Evolutionary conservation across 2,797 vertebrate genomes (phyloP).

Genomic region (Sitta carolinensis): DNA sequence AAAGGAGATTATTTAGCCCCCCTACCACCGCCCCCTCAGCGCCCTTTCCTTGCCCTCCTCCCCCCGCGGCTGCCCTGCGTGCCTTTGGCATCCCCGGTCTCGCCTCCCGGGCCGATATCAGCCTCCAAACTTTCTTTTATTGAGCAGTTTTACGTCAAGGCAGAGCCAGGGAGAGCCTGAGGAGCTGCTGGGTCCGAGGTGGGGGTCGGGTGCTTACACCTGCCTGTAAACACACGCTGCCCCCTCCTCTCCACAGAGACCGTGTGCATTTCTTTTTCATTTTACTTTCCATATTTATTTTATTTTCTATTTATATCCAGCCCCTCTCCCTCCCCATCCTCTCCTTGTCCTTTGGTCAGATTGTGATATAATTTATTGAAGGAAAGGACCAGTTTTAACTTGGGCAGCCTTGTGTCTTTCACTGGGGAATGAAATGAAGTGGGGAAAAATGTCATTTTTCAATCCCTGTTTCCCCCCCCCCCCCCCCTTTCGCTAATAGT

Average conservation of each 20-base stretch:
- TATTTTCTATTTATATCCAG: conserved; percentile 41
- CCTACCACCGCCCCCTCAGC: not conserved
- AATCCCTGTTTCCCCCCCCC: not conserved
- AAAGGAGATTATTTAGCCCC: conserved; percentile 23
- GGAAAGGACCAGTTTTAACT: conserved; percentile 57
- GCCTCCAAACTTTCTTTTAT: conserved; percentile 63
- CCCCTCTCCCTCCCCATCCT: not conserved
- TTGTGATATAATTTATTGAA: conserved; percentile 57
- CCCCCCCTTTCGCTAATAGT: conserved; percentile 37
- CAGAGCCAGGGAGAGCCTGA: conserved; percentile 31
- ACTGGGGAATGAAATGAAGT: conserved; percentile 60
- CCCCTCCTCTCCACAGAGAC: not conserved
- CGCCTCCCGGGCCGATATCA: not conserved
- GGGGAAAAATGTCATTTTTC: conserved; percentile 57
- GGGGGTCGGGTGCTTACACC: conserved; percentile 26
- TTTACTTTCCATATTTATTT: conserved; percentile 10
- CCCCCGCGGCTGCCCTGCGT: not conserved
- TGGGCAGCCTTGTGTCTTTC: conserved; percentile 52
- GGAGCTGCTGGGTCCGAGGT: conserved; percentile 19
- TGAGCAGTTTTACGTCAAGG: conserved; percentile 10
- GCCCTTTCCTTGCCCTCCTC: not conserved
- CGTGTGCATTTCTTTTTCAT: not conserved
- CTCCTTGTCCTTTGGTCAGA: not conserved
- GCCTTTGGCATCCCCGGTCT: conserved; percentile 44
- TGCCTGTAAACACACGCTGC: conserved; percentile 35